Percentiles rank a stretch among this genome's conserved stretches.
phyloP scores from a whole-genome alignment of 1,140 invertebrate genomes.

The Anastrepha ludens region DNA sequence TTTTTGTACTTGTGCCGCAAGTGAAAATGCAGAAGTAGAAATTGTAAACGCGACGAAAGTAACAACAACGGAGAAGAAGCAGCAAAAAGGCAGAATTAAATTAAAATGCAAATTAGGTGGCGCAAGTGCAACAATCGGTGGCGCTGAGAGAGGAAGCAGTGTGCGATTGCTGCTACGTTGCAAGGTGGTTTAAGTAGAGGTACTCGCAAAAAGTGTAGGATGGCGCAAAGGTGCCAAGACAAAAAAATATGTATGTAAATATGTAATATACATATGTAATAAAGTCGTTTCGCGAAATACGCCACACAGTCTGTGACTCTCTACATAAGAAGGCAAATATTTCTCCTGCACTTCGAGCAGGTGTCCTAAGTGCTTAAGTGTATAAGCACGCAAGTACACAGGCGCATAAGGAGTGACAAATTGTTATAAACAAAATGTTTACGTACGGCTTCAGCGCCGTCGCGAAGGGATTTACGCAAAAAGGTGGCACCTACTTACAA shows the following conservation, averaged over 20 bases:
- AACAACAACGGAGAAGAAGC: not conserved
- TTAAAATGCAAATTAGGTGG: constrained; percentile 54
- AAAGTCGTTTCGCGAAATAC: not conserved
- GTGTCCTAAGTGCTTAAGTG: constrained; percentile 24
- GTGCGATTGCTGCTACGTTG: not conserved
- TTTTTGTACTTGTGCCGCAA: constrained; percentile 39
- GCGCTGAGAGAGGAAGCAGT: not conserved
- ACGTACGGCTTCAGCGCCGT: constrained; percentile 1
- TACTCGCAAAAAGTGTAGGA: no score
- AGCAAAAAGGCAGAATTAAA: constrained; percentile 44
- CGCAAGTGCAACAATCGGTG: constrained; percentile 38
- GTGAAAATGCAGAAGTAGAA: not conserved
- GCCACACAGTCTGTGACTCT: not conserved
- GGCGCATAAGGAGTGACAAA: constrained; percentile 13
- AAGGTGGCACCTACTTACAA: not conserved
- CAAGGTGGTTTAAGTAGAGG: not conserved
- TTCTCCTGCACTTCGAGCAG: not conserved
- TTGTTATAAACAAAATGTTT: constrained; percentile 54
- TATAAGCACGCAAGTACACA: not conserved
- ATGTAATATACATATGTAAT: not conserved
- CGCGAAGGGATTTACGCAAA: constrained; percentile 36
- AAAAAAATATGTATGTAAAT: not conserved
- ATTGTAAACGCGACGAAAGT: not conserved
- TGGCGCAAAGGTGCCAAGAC: not conserved
- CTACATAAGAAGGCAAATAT: not conserved